Base-by-base conservation (phyloP, 2,888 invertebrate species). In the Merodon equestris region DNA sequence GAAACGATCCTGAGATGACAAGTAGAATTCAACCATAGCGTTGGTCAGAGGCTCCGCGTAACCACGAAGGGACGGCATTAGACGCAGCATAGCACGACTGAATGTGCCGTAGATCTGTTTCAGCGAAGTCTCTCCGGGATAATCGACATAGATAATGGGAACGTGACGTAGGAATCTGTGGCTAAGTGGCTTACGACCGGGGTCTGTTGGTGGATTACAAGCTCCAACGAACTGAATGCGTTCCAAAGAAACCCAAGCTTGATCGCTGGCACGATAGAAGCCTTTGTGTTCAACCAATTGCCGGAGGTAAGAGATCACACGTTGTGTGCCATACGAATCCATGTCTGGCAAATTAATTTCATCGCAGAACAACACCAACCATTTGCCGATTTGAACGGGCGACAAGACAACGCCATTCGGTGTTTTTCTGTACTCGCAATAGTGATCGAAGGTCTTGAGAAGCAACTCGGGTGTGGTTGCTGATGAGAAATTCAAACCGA, bases 341-440 rank as follows among this genome's bases (percentile, higher is more conserved):
- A 98, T 97, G 86, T 98, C 98, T 0, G 99, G 99, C 87, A 99
- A 93, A 91, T 99, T 99, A 87, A 99, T 99, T 92, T 99, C 99
- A 89, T 99, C 99, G 89, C 99, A 99, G 92, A 99, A 99, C 47
- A 99, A 91, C 1, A 99, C 97, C 68, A 99, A 91, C 99, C 99
- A 99, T 90, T 97, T 98, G 74, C 98, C 98, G 82, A 98, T 88
- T 91, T 96, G 97, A 2, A 98, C 94, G 1, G 99, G 99, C 0
- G 99, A 94, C 45, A 99, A 90, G 0, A 99, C 93, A 36, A 99
- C 95, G 19, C 99, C 99, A 87, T 99, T 99, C 0, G 99, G 99
- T 1, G 99, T 99, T 90, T 98, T 97, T 50, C 97, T 92, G 88
- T 99, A 99, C 90, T 99, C 99, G 90, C 99, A 99, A 89, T 99